Evolutionary conservation across 2,888 invertebrate genomes (phyloP), one percentile per base, ranked within the genome.

Genomic region (Temnothorax unifasciatus): DNA sequence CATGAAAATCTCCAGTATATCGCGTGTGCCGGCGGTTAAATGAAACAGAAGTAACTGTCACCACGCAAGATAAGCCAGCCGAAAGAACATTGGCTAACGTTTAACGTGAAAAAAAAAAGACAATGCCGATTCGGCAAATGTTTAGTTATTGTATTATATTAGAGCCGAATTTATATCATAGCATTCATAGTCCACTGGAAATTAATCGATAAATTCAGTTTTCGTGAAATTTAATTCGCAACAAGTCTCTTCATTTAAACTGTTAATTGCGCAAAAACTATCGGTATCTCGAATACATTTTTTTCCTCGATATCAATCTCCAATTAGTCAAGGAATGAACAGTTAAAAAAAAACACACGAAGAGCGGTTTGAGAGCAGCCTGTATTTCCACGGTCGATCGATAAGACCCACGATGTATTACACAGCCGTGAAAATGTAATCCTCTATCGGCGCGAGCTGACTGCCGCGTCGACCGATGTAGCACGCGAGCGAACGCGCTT

Each of bases 401-500:
- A 79, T 79, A 79, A 59, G 34, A 73, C 59, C 59, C 59, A 59
- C 57, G 47, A 34, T 57, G 71, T 74, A 74, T 47, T 47, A 47
- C 79, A 79, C 47, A 79, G 75, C 59, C 79, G 38, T 75, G 47
- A 79, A 73, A 74, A 79, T 79, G 79, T 47, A 79, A 73, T 73
- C 59, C 74, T 44, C 44, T 44, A 77, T 77, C 52, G 54, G 68
- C 13, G 38, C 50, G 38, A 38, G 18, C 73, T 38, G 77, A 21
- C 73, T 38, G 71, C 29, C 54, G 54, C 71, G 68, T 54, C 77
- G 29, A 47, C n/a, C 59, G 18, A 25, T 15, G 61, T 21, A 59
- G 57, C 41, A 21, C 66, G 86, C 89, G 89, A 88, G 82, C 85
- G 83, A 89, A 85, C 86, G 86, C 85, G 86, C 86, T 86, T 84